Evolutionary conservation across 2,888 invertebrate species (phyloP), one percentile per base, ranked within the genome.

Genomic region (Lomographa bimaculata): DNA sequence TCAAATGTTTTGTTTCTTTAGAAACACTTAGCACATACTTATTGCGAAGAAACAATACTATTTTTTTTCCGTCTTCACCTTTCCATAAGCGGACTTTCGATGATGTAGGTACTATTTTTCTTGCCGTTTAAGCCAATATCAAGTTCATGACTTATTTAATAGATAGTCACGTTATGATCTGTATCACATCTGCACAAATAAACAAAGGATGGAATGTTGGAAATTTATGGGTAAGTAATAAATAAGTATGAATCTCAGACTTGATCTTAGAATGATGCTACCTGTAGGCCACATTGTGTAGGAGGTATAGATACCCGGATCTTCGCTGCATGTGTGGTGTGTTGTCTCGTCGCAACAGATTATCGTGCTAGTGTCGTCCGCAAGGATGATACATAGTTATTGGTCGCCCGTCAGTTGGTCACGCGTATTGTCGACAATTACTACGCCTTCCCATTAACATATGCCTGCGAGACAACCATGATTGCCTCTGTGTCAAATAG

Each of bases 221-320:
- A 66, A 60, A 60, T 63, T 65, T 71, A 61, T 61, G 57, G 50
- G 64, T n/a, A n/a, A n/a, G n/a, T n/a, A n/a, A n/a, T n/a, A n/a
- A n/a, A n/a, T 66, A 58, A 62, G 56, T 52, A 58, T 39, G 9
- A 23, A 24, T 38, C 23, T 39, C 20, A 19, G 17, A 16, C 30
- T 33, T 27, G 30, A 43, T 47, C 36, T 37, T 25, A 40, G 24
- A n/a, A n/a, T n/a, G n/a, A n/a, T n/a, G n/a, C n/a, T n/a, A n/a
- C n/a, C n/a, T n/a, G n/a, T n/a, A n/a, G n/a, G n/a, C n/a, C n/a
- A n/a, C n/a, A n/a, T 14, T 2, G 60, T 54, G 45, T 45, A 46
- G 51, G 41, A 54, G 50, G 56, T 24, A 25, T 16, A 25, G 29
- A 61, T 62, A 73, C 71, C 71, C 79, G 77, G 52, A 53, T 45